Conservation (phyloP, 1,140 invertebrate genomes). For the Dendrolimus kikuchii region DNA sequence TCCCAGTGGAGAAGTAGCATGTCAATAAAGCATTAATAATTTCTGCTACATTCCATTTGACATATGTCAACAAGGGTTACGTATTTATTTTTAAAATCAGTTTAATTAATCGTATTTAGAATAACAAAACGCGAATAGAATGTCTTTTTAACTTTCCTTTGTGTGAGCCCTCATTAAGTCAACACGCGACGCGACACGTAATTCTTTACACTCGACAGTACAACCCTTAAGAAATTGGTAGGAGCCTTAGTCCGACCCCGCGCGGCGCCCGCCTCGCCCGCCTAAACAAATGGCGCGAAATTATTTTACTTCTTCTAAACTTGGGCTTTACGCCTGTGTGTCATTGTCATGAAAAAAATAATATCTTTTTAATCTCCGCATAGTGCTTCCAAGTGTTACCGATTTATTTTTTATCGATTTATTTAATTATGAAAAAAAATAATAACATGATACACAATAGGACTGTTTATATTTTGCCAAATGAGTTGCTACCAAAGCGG, state of each 20-base stretch:
- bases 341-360: background rate
- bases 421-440: constrained; percentile 4
- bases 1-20: too few species aligned
- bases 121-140: background rate
- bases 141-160: background rate
- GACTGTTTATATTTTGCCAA: constrained; percentile 64
- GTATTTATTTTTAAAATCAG: too few species aligned
- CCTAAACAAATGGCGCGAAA: constrained; percentile 38
- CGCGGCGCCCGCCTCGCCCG: constrained; percentile 30
- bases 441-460: constrained; percentile 57
- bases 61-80: too few species aligned
- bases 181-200: background rate
- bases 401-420: background rate
- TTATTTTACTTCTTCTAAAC: constrained; percentile 20
- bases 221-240: constrained; percentile 56
- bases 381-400: too few species aligned
- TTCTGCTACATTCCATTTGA: too few species aligned
- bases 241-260: constrained; percentile 42
- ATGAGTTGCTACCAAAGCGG: constrained; percentile 59
- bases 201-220: constrained; percentile 35
- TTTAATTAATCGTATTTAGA: background rate
- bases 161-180: background rate
- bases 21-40: too few species aligned
- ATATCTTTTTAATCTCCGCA: too few species aligned
- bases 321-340: constrained; percentile 11